Conservation (phyloP, 2,888 invertebrate species). For the Panopea generosa region DNA sequence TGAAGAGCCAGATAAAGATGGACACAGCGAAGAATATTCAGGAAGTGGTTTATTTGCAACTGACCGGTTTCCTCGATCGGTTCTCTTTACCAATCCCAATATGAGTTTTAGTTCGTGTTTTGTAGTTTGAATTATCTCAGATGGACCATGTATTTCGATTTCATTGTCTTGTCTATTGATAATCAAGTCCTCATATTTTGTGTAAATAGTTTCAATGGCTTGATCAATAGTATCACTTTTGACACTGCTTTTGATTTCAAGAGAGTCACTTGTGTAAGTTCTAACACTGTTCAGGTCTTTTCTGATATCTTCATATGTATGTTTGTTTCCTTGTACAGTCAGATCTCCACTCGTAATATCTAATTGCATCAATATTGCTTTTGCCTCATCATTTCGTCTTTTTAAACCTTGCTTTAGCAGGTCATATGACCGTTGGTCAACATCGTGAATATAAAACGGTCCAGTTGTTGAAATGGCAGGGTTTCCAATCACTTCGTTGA, state of each 20-base stretch:
- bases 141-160: constrained; percentile 5
- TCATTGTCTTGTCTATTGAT: not conserved
- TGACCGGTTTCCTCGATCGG: not conserved
- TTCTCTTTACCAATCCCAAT: not conserved
- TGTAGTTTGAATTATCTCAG: not conserved
- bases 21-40: too few species aligned
- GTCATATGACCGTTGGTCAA: not conserved
- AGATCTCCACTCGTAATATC: not conserved
- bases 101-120: constrained; percentile 2
- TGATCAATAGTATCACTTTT: not conserved
- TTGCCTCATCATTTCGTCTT: not conserved
- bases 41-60: not conserved
- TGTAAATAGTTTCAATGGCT: not conserved
- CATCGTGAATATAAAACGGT: constrained; percentile 7
- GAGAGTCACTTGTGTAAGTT: not conserved
- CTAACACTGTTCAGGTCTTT: too few species aligned
- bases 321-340: too few species aligned
- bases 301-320: not conserved
- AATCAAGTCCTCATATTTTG: not conserved
- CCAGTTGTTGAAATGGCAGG: too few species aligned
- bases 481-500: too few species aligned
- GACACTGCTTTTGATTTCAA: not conserved
- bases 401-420: constrained; percentile 5
- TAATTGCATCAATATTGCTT: not conserved
- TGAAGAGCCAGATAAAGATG: too few species aligned